These are phyloP conservation scores for Pachypsylla venusta DNA, from an alignment of 1,140 invertebrate species.

Conservation along the genomic window DNA sequence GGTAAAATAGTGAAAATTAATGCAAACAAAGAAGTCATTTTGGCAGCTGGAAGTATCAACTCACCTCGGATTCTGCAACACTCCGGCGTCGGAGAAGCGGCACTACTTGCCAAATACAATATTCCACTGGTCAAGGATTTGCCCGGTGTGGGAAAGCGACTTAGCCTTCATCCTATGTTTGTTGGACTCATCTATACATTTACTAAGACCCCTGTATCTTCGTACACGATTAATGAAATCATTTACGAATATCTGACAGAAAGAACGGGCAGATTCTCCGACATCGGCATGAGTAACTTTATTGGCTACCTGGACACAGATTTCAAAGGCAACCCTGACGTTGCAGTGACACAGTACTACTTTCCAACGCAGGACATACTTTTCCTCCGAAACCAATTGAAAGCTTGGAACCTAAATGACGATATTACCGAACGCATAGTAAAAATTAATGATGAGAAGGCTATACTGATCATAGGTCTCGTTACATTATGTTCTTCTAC, in stretches of 20 bases:
- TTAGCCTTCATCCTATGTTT: not conserved
- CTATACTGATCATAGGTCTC: not conserved
- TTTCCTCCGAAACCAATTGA: not conserved
- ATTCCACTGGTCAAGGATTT: not conserved
- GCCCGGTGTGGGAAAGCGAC: not conserved
- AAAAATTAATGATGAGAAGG: not conserved
- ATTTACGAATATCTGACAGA: not conserved
- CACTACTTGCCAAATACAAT: not conserved
- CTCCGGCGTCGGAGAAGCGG: not conserved
- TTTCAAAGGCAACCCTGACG: not conserved
- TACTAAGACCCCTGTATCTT: not conserved
- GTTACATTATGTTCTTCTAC: not conserved
- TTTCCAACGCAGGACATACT: not conserved
- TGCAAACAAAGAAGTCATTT: not conserved
- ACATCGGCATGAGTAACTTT: not conserved
- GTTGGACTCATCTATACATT: not conserved
- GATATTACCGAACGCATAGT: not conserved
- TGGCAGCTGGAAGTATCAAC: not conserved
- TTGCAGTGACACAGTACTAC: constrained; percentile 1
- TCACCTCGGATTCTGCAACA: not conserved
- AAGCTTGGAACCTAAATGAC: constrained; percentile 2
- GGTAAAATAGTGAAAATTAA: not conserved
- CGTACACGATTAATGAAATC: constrained; percentile 2
- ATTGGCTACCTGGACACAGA: constrained; percentile 1
- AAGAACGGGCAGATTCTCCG: constrained; percentile 1